Evolutionary conservation across 2,113 vertebrate species (phyloP).

Genomic region (Trogon melanurus): DNA sequence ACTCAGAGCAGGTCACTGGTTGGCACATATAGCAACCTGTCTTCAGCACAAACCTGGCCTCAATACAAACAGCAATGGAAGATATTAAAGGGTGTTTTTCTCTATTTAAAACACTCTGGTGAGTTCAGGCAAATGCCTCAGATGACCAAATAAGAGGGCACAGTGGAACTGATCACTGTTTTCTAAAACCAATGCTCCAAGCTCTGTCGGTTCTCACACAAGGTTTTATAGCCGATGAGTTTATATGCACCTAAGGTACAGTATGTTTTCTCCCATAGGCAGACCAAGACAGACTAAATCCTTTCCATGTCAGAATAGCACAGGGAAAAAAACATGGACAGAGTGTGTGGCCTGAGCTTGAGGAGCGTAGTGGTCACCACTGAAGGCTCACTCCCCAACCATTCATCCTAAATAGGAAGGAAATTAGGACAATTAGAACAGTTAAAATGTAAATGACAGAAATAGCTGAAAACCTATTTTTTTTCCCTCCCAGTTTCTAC

Average conservation of each 20-base stretch:
- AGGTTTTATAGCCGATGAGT: neutral
- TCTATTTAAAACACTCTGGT: neutral
- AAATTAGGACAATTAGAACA: conserved; percentile 69
- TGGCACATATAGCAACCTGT: neutral
- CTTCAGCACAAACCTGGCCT: neutral
- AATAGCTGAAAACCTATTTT: conserved; percentile 70
- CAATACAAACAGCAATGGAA: neutral
- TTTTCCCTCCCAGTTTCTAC: conserved; percentile 48
- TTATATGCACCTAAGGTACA: neutral
- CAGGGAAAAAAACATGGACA: neutral
- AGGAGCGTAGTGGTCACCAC: neutral
- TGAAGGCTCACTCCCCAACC: neutral
- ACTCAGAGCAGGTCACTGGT: neutral
- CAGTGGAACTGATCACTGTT: neutral
- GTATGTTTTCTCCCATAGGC: neutral
- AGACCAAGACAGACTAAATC: neutral
- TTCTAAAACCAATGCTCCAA: neutral
- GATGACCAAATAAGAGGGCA: neutral
- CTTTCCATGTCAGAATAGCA: neutral
- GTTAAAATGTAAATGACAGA: conserved; percentile 84
- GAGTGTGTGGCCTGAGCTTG: neutral
- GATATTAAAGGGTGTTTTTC: neutral
- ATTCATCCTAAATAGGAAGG: conserved; percentile 50
- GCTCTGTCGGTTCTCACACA: neutral
- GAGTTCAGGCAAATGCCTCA: neutral